Evolutionary conservation across 2,888 invertebrate species (phyloP).

Genomic region (Latheticus oryzae): DNA sequence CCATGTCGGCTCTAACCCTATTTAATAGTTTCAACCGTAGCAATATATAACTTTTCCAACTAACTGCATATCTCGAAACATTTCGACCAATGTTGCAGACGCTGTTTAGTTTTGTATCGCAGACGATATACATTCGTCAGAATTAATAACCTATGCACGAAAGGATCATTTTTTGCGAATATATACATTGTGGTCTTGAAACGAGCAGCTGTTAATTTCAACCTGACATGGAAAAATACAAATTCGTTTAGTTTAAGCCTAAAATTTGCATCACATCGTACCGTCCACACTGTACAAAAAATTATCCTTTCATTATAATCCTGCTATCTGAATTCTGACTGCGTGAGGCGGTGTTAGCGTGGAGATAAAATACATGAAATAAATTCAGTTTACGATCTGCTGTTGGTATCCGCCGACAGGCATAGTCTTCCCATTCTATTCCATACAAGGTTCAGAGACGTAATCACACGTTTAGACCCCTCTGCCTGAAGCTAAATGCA

Average conservation of each 20-base stretch:
- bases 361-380: constrained; percentile 34
- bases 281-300: constrained; percentile 3
- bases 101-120: background rate
- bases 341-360: constrained; percentile 25
- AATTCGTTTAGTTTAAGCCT: too few species aligned
- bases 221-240: too few species aligned
- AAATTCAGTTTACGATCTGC: constrained; percentile 37
- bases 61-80: constrained; percentile 31
- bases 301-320: constrained; percentile 13
- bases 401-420: constrained; percentile 32
- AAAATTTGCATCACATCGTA: too few species aligned
- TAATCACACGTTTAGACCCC: constrained; percentile 30
- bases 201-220: constrained; percentile 5
- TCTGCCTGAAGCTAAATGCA: constrained; percentile 14
- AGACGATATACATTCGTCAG: constrained; percentile 1
- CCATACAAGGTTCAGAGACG: constrained; percentile 30
- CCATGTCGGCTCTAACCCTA: constrained; percentile 31
- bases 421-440: constrained; percentile 26
- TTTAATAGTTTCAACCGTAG: constrained; percentile 34
- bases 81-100: constrained; percentile 22
- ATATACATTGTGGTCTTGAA: too few species aligned
- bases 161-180: too few species aligned
- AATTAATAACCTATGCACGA: constrained; percentile 8
- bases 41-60: constrained; percentile 38
- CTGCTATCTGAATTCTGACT: constrained; percentile 22